phyloP scores from a whole-genome alignment of 2,797 vertebrate genomes.

The Silurus aristotelis region DNA sequence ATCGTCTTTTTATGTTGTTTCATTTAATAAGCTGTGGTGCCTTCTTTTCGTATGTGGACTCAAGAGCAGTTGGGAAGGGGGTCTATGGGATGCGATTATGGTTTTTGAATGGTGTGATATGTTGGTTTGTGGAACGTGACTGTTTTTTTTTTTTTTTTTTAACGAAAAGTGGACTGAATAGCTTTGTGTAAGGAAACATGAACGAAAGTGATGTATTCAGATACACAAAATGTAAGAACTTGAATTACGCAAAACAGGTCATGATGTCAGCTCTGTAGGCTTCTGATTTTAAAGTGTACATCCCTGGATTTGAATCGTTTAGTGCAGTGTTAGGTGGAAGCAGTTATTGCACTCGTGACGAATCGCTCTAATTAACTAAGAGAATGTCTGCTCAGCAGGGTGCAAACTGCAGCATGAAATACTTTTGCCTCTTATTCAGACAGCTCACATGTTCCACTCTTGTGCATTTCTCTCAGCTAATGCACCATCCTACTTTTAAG shows the following conservation, averaged over 20 bases:
- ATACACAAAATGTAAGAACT: conserved; percentile 45
- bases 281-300: conserved; percentile 40
- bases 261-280: conserved; percentile 36
- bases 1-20: conserved; percentile 71
- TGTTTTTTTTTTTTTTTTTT: conserved; percentile 61
- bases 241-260: conserved; percentile 47
- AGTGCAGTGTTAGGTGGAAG: conserved; percentile 42
- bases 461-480: conserved; percentile 53
- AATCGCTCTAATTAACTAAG: conserved; percentile 45
- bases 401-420: conserved; percentile 43
- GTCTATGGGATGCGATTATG: conserved; percentile 18
- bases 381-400: conserved; percentile 42
- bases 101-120: conserved; percentile 41
- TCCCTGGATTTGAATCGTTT: conserved; percentile 42
- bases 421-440: conserved; percentile 44
- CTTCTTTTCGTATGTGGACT: conserved; percentile 82
- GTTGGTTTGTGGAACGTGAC: conserved; percentile 68
- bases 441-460: conserved; percentile 41
- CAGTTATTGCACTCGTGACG: conserved; percentile 47
- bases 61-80: conserved; percentile 44
- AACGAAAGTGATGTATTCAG: conserved; percentile 40
- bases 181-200: conserved; percentile 52
- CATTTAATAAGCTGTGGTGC: conserved; percentile 88
- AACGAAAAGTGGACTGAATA: conserved; percentile 53
- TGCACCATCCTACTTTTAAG: conserved; percentile 49